These are phyloP conservation scores for Eidolon dupreanum DNA, from an alignment of 2,797 vertebrate genomes.

Conservation along the genomic window DNA sequence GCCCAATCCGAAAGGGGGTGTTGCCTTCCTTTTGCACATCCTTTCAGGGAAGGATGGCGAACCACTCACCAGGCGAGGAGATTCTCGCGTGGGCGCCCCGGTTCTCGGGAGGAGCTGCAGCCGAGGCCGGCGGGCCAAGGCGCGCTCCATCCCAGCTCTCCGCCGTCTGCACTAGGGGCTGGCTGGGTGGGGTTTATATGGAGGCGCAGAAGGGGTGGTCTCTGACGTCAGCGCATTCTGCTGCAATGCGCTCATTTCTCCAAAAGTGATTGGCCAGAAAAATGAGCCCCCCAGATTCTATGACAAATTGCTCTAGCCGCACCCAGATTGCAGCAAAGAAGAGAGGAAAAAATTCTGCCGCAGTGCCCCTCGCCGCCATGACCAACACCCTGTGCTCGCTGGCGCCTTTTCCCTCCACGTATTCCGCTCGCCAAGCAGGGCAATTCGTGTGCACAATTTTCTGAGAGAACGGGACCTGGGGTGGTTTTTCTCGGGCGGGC, in stretches of 20 bases:
- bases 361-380: conserved; percentile 80
- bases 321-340: conserved; percentile 82
- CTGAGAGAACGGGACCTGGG: not conserved
- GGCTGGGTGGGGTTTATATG: conserved; percentile 81
- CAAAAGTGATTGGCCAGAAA: conserved; percentile 80
- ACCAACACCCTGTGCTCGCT: conserved; percentile 70
- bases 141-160: conserved; percentile 66
- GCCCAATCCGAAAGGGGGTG: not conserved
- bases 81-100: conserved; percentile 32
- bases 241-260: conserved; percentile 83
- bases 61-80: conserved; percentile 68
- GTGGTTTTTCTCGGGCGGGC: not conserved
- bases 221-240: conserved; percentile 82
- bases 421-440: not conserved
- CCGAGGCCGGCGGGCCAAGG: conserved; percentile 61
- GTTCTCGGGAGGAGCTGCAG: conserved; percentile 46
- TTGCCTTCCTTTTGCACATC: conserved; percentile 63
- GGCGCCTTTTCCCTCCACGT: not conserved
- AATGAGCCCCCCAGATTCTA: conserved; percentile 83
- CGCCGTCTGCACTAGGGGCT: conserved; percentile 75
- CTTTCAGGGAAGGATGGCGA: conserved; percentile 64
- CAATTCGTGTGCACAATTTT: not conserved
- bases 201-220: conserved; percentile 79
- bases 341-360: conserved; percentile 78
- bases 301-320: conserved; percentile 81